These are phyloP conservation scores for Halcyon senegalensis DNA, from an alignment of 2,113 vertebrate species.

Conservation along the genomic window DNA sequence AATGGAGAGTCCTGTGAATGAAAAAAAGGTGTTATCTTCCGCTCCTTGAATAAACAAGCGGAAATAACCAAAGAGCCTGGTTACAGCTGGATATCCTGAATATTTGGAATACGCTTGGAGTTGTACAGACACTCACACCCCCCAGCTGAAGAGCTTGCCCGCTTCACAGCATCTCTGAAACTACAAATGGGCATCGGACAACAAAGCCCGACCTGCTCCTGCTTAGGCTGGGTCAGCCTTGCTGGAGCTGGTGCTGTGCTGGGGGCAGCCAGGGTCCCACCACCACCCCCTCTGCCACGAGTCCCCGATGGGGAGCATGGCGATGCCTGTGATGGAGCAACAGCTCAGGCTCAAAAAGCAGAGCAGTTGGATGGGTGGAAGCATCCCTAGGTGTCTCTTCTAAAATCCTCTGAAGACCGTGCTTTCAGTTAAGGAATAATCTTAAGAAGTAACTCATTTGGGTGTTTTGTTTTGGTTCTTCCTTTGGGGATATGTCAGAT, in stretches of 20 bases:
- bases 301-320: not conserved
- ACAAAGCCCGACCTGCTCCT: not conserved
- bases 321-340: fast-evolving
- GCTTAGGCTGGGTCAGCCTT: not conserved
- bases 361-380: not conserved
- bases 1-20: fast-evolving
- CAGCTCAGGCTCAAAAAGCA: fast-evolving
- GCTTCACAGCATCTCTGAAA: not conserved
- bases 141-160: fast-evolving
- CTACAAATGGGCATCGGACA: fast-evolving
- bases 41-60: not conserved
- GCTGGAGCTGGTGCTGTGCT: not conserved
- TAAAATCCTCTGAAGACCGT: not conserved
- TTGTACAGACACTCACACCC: not conserved
- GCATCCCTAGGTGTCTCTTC: not conserved
- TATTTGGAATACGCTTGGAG: not conserved
- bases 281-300: fast-evolving
- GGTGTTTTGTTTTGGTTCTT: not conserved
- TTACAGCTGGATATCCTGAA: not conserved
- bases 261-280: not conserved
- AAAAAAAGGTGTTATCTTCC: not conserved
- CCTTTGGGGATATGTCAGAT: not conserved
- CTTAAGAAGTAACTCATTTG: not conserved
- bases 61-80: not conserved
- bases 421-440: too few relatives aligned